phyloP scores from a whole-genome alignment of 2,113 vertebrate genomes.

The Triplophysa tibetana region DNA sequence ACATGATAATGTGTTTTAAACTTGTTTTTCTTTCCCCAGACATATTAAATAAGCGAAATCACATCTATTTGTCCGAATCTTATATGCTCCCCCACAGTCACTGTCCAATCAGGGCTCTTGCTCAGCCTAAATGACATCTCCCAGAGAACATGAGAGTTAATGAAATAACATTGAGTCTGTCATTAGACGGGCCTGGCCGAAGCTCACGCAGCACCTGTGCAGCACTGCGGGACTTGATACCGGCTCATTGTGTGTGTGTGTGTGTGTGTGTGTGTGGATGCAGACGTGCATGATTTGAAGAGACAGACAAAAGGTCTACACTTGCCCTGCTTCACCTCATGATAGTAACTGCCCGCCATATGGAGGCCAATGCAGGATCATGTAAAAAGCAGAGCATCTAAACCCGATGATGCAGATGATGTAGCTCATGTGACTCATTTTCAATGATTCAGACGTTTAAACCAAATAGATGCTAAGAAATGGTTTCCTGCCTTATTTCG shows the following conservation, averaged over 20 bases:
- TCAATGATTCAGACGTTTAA: not conserved
- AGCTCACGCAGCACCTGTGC: slow-evolving; percentile 64
- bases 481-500: slow-evolving; percentile 53
- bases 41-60: slow-evolving; percentile 6
- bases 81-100: slow-evolving; percentile 57
- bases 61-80: slow-evolving; percentile 61
- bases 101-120: slow-evolving; percentile 69
- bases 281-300: slow-evolving; percentile 6
- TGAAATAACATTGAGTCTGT: slow-evolving; percentile 78
- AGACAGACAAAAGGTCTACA: not conserved
- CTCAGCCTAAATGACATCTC: slow-evolving; percentile 75
- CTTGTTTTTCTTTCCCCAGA: not conserved
- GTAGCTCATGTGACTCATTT: not conserved
- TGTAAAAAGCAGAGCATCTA: not conserved
- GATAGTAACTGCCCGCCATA: not conserved
- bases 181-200: slow-evolving; percentile 61
- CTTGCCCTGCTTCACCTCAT: not conserved
- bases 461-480: slow-evolving; percentile 24
- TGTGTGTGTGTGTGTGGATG: not conserved
- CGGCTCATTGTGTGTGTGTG: slow-evolving; percentile 21
- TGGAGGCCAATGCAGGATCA: not conserved
- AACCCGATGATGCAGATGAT: not conserved
- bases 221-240: slow-evolving; percentile 52
- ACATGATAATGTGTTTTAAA: not conserved
- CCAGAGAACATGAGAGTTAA: slow-evolving; percentile 77